A percentile compares a stretch with the other conserved stretches of the same genome.
These are phyloP conservation scores for Pissodes strobi DNA, from an alignment of 1,140 invertebrate species.

Conservation along the genomic window DNA sequence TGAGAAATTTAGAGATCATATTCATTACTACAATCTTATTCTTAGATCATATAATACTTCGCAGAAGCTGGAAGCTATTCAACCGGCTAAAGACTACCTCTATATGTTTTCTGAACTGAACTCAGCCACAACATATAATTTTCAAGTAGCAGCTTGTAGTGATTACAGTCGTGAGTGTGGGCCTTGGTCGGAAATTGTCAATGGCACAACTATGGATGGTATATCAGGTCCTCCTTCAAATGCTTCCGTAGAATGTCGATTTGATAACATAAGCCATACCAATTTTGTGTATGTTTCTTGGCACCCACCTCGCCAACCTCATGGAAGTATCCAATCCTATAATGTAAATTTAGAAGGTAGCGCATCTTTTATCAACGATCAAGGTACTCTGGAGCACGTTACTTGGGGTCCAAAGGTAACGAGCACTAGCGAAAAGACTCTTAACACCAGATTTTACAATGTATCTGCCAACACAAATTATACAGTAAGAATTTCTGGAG, in stretches of 20 bases:
- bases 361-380: constrained; percentile 64
- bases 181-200: constrained; percentile 72
- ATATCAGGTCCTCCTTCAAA: constrained; percentile 60
- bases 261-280: constrained; percentile 66
- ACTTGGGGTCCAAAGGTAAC: constrained; percentile 65
- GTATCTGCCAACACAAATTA: constrained; percentile 81
- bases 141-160: constrained; percentile 76
- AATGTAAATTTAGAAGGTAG: constrained; percentile 66
- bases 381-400: constrained; percentile 59
- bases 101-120: constrained; percentile 79
- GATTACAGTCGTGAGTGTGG: constrained; percentile 76
- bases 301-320: constrained; percentile 69
- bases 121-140: constrained; percentile 76
- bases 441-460: constrained; percentile 63
- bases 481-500: constrained; percentile 70
- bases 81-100: constrained; percentile 65
- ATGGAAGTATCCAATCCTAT: constrained; percentile 76
- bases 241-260: constrained; percentile 67
- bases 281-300: constrained; percentile 71
- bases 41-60: constrained; percentile 64
- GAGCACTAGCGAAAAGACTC: constrained; percentile 61
- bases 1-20: constrained; percentile 66
- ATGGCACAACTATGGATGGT: constrained; percentile 80
- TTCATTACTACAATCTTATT: constrained; percentile 77
- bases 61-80: constrained; percentile 64